phyloP scores from a whole-genome alignment of 2,113 vertebrate species.

The Anoura caudifer region DNA sequence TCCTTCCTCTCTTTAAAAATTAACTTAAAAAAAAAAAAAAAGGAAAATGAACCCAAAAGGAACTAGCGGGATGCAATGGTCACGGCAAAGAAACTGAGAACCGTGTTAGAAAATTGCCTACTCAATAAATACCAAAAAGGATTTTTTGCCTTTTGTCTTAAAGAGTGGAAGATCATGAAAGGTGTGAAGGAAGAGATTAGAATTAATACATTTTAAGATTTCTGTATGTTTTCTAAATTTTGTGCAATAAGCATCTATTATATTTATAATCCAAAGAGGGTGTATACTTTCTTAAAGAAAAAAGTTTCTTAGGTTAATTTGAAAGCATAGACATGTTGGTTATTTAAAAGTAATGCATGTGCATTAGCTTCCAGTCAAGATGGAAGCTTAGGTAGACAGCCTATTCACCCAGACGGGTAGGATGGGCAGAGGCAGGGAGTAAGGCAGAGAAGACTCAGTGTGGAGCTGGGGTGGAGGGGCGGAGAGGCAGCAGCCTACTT shows the following conservation, averaged over 20 bases:
- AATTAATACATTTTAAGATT: constrained; percentile 2
- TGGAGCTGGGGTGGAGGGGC: no score
- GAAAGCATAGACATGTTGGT: neutral
- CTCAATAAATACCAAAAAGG: neutral
- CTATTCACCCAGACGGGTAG: no score
- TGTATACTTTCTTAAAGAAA: neutral
- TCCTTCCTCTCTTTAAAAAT: no score
- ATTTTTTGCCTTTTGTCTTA: neutral
- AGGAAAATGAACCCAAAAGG: neutral
- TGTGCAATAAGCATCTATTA: neutral
- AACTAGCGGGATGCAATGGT: neutral
- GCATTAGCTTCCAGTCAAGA: no score
- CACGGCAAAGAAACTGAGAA: neutral
- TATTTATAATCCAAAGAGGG: constrained; percentile 11
- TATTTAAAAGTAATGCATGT: neutral
- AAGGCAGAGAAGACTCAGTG: no score
- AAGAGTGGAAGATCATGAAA: neutral
- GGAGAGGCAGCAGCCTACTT: no score
- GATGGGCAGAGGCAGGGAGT: no score
- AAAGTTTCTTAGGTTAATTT: neutral
- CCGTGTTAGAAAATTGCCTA: neutral
- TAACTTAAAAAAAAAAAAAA: no score
- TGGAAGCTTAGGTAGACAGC: no score
- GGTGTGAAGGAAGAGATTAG: neutral
- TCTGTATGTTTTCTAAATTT: neutral